Evolutionary conservation across 2,113 vertebrate genomes (phyloP), one percentile per base, ranked within the genome.

Genomic region (Sceloporus tristichus): DNA sequence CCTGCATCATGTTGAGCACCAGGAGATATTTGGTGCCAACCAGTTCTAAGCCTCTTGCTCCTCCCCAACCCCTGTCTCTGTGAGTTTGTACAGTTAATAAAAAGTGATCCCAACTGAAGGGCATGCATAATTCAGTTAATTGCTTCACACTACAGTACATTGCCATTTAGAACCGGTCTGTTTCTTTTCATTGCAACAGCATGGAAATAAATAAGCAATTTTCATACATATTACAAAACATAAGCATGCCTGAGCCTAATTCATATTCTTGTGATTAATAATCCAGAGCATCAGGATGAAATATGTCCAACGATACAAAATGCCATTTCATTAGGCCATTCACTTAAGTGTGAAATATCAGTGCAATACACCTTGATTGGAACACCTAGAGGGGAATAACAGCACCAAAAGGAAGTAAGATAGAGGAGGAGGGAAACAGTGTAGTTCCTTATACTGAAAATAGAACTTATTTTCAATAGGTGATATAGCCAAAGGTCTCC

Each of bases 141-240:
- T 95, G 89, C 78, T 95, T 94, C 94, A 92, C 78, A 93, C 85
- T 92, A 89, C 77, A 94, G 83, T 90, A 94, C 82, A 42, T 86
- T 91, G 78, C 70, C 77, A 88, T 93, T 95, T 95, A 95, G 88
- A 96, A 91, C 9, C 3, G 21, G 77, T 92, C 91, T 96, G 84
- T 84, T 96, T 94, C 91, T 94, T 95, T 94, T 91, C 68, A 54
- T 85, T 93, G 71, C 91, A 95, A 91, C 86, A 94, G 54, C 78
- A 92, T 4, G 48, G 89, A 95, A 94, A 91, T 91, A 95, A 96
- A 95, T 93, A 94, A 93, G 74, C 73, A 92, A 91, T 94, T 95
- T 96, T 94, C 90, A 91, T 84, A 87, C 89, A 93, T 88, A 96
- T 89, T 94, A 91, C 90, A 84, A 95, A 94, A 91, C 88, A 91